Evolutionary conservation across 1,140 invertebrate genomes (phyloP), one percentile per base, ranked within the genome.

Genomic region (Phthorimaea operculella): DNA sequence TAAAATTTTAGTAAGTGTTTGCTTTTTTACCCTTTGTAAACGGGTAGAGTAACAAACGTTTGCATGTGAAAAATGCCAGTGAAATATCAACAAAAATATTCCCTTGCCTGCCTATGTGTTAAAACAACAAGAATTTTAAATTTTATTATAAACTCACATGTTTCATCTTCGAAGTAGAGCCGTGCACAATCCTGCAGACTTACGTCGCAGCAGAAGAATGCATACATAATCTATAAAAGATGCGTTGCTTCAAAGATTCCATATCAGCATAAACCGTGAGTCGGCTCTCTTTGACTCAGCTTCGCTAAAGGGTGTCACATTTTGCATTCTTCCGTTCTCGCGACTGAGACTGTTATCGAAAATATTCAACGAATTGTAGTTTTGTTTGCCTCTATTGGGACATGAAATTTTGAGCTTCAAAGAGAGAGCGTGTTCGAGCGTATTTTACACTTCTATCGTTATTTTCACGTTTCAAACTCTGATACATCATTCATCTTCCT

Each of bases 211-310:
- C 56, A 57, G 61, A 60, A 68, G 58, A 58, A 42, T 34, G 62
- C 58, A 62, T 64, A 57, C 64, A 62, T 66, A 64, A 63, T 64
- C 54, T 63, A 39, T 39, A 62, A 58, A 18, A 58, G 51, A 61
- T 61, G 60, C 58, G 49, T 70, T 70, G 64, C 60, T 50, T 64
- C 64, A 67, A 70, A 70, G 64, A 63, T 48, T 62, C 51, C 33
- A 60, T 60, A 64, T 69, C 68, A 65, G 58, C 64, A 70, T 70
- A 69, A 64, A 58, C 58, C 49, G 62, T 51, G 58, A 59, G 58
- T 50, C 57, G 55, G 60, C 58, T 54, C 57, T 59, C 68, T 70
- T 70, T 70, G 64, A 70, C 59, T 60, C 52, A 57, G 48, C 34
- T 53, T 53, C 44, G 49, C 55, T 62, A 59, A 68, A 63, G 55